Percentiles rank a stretch among this genome's conserved stretches.
Evolutionary conservation across 2,113 vertebrate species (phyloP).

Genomic region (Chaetodon auriga): DNA sequence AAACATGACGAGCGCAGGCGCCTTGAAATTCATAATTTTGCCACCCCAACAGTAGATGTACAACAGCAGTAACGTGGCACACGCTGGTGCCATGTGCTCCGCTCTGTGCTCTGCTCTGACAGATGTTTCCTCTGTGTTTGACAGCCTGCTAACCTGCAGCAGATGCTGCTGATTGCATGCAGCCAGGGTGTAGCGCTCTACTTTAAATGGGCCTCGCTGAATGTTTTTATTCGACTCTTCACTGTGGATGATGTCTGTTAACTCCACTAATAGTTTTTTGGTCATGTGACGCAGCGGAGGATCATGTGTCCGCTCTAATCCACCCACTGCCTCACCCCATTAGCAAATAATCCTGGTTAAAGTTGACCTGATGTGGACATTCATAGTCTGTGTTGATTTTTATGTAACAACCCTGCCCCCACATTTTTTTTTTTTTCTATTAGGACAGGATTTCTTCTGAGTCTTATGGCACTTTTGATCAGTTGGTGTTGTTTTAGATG

Average conservation of each 20-base stretch:
- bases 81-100: background rate
- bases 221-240: slow-evolving; percentile 28
- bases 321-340: slow-evolving; percentile 41
- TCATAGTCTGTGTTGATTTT: slow-evolving; percentile 8
- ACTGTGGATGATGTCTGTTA: slow-evolving; percentile 7
- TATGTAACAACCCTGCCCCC: slow-evolving; percentile 19
- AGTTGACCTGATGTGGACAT: slow-evolving; percentile 41
- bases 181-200: slow-evolving; percentile 22
- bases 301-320: slow-evolving; percentile 51
- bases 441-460: slow-evolving; percentile 13
- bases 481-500: slow-evolving; percentile 8
- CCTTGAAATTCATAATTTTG: background rate
- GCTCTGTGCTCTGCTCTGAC: slow-evolving; percentile 3
- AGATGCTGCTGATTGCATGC: slow-evolving; percentile 1
- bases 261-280: slow-evolving; percentile 39
- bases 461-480: slow-evolving; percentile 17
- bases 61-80: background rate
- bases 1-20: background rate
- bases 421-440: background rate
- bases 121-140: slow-evolving; percentile 26
- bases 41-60: background rate
- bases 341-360: slow-evolving; percentile 67
- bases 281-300: slow-evolving; percentile 46
- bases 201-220: slow-evolving; percentile 25
- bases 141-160: slow-evolving; percentile 28